Evolutionary conservation across 1,140 invertebrate species (phyloP), one percentile per base, ranked within the genome.

Genomic region (Drosophila rhopaloa): DNA sequence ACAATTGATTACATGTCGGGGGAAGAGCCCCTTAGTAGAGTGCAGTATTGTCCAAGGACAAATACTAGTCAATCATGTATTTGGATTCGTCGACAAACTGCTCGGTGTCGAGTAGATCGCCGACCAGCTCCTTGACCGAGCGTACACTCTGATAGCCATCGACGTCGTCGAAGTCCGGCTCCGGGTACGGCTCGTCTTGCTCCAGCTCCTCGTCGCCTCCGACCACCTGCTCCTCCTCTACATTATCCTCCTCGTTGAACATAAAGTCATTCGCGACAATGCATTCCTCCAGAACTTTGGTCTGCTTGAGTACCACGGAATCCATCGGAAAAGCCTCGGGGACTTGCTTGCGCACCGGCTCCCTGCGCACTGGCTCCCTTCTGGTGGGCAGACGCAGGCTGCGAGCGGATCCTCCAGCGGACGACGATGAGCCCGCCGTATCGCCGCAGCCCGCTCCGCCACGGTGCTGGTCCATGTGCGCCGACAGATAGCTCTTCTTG

Each of bases 251-350:
- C 27, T 86, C 79, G 54, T 86, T 79, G 11, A 89, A 81, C 83
- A 91, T 90, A 6, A 88, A 88, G 60, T 91, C 90, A 44, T 83
- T 81, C 7, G 80, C 78, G 6, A 90, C 90, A 43, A 91, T 91
- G 55, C 90, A 90, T 16, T 91, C 85, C 37, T 88, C 85, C 11
- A 91, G 40, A 0, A 89, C 84, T 38, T 89, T 89, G 14, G 67
- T 47, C 57, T 83, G 73, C 9, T 84, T 84, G 4, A 71, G 61
- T 14, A 58, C 53, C 3, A 84, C 27, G 5, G 59, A 46, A 48
- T 66, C 84, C 59, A 62, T 56, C 38, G 24, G 35, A 16, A 60
- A 51, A 0, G 50, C 9, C 27, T 50, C 48, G 10, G 41, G 32
- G 6, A 57, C 40, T 35, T 63, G 74, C 19, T 76, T 73, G 5